Base-by-base conservation (phyloP, 2,113 vertebrate genomes). In the Acrocephalus arundinaceus region DNA sequence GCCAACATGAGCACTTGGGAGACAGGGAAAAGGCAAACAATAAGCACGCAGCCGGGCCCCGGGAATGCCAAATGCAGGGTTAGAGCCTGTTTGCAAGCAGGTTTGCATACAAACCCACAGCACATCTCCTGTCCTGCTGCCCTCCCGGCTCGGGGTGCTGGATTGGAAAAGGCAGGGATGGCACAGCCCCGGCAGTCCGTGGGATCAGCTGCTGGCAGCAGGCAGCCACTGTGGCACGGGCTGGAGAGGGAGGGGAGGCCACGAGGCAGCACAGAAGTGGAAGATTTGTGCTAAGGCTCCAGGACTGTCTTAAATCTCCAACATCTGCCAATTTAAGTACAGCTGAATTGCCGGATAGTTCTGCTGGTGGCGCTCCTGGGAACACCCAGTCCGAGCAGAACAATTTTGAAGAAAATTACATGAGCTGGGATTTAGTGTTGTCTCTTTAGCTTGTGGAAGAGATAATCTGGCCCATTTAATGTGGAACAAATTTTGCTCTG, bases 361-460 rank as follows among this genome's bases (percentile, higher is more conserved):
- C 91, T 93, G 84, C 84, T 92, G 94, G 91, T 94, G 95, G 95
- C 41, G 91, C 96, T 95, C 94, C 90, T 90, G 96, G 95, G 96
- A 97, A 95, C 93, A 86, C 88, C 92, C 90, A 77, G 90, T 76
- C 91, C 2, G 23, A 86, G 86, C 66, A 89, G 96, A 96, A 87
- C 83, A 61, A 90, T 96, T 90, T 81, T 92, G 96, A 95, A 96
- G 92, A 73, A 96, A 96, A 96, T 95, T 93, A 87, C 94, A 93
- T 91, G 95, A 96, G 58, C 87, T 87, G 93, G 93, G 95, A 87
- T 93, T 96, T 94, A 77, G 92, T 71, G 91, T 95, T 94, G 91
- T 93, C 87, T 92, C 86, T 96, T 95, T 89, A 93, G 96, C 93
- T 91, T 78, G 78, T 94, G 94, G 82, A 96, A 94, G 83, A 94